phyloP scores from a whole-genome alignment of 2,888 invertebrate genomes.

The Eupithecia abbreviata region DNA sequence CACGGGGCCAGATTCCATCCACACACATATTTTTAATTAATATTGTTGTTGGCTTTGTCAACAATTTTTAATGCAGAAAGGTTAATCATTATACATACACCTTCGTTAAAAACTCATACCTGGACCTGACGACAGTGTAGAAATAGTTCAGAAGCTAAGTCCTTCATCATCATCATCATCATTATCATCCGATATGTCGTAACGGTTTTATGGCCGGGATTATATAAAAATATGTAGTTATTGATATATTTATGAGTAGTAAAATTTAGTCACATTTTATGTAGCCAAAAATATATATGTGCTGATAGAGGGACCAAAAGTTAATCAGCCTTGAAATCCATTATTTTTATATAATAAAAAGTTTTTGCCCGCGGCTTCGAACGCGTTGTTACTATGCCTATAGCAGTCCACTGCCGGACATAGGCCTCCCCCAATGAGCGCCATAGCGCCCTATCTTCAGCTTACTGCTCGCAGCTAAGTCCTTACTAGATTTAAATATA shows the following conservation, averaged over 20 bases:
- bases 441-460: no score
- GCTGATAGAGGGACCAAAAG: not conserved
- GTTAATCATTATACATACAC: not conserved
- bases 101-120: not conserved
- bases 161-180: not conserved
- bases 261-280: slow-evolving; percentile 23
- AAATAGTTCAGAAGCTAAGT: not conserved
- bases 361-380: no score
- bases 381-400: no score
- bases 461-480: no score
- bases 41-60: not conserved
- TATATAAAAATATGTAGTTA: slow-evolving; percentile 22
- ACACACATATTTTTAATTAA: not conserved
- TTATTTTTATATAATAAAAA: not conserved
- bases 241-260: slow-evolving; percentile 32
- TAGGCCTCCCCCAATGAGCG: no score
- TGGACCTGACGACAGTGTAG: not conserved
- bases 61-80: not conserved
- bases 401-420: no score
- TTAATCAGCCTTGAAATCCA: not conserved
- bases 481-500: not conserved
- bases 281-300: not conserved
- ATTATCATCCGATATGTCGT: slow-evolving; percentile 17
- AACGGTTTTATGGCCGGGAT: slow-evolving; percentile 19
- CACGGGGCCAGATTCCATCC: not conserved